Evolutionary conservation across 2,113 vertebrate genomes (phyloP).

Genomic region (Rafetus swinhoei): DNA sequence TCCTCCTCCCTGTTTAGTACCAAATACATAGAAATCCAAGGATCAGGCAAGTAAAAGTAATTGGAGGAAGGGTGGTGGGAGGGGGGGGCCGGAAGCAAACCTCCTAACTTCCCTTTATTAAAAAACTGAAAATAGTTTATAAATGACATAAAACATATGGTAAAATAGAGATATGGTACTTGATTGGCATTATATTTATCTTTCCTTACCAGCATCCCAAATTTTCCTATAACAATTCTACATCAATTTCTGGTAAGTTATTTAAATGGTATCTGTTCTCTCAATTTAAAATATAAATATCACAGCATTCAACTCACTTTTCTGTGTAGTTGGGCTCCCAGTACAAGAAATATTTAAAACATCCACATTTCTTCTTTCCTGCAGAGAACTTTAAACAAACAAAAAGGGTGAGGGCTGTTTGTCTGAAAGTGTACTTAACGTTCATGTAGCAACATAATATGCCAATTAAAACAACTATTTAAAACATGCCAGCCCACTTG

Average conservation of each 20-base stretch:
- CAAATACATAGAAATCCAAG: background rate
- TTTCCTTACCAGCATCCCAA: background rate
- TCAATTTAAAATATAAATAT: background rate
- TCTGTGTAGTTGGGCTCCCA: conserved; percentile 44
- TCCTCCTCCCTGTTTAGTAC: background rate
- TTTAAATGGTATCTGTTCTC: background rate
- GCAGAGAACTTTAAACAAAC: conserved; percentile 75
- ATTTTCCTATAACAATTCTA: background rate
- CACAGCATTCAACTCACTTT: conserved; percentile 54
- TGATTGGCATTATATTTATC: conserved; percentile 4
- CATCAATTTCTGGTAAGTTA: background rate
- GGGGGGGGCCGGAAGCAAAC: too few species aligned
- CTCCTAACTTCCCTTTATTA: background rate
- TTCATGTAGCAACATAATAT: background rate
- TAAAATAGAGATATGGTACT: background rate
- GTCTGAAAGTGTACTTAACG: background rate
- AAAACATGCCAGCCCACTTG: background rate
- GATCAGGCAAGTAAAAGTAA: background rate
- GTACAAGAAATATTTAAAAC: conserved; percentile 56
- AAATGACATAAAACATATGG: background rate
- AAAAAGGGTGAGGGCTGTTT: background rate
- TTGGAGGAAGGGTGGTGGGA: background rate
- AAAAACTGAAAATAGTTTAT: background rate
- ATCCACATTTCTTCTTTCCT: conserved; percentile 73
- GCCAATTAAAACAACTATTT: background rate